Evolutionary conservation across 2,888 invertebrate species (phyloP).

Genomic region (Acrobasis consociella): DNA sequence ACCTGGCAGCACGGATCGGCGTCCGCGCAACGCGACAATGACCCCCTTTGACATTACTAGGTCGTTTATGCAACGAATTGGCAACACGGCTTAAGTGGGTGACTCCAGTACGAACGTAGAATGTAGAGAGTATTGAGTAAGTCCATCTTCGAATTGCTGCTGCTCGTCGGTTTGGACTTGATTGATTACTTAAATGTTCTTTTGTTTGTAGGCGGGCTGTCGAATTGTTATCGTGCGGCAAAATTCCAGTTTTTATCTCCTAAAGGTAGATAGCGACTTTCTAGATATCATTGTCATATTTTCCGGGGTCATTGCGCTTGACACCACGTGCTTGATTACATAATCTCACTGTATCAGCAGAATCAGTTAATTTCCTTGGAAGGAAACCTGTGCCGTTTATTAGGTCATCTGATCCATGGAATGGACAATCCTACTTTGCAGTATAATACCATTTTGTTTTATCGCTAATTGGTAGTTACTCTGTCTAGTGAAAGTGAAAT

Average conservation of each 20-base stretch:
- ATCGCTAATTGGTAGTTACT: conserved; percentile 41
- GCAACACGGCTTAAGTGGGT: conserved; percentile 63
- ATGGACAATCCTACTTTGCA: conserved; percentile 24
- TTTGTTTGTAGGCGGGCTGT: conserved; percentile 39
- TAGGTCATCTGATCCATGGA: conserved; percentile 40
- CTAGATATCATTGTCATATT: conserved; percentile 60
- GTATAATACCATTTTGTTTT: conserved; percentile 30
- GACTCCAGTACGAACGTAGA: conserved; percentile 56
- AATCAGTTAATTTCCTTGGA: conserved; percentile 37
- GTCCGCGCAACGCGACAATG: conserved; percentile 71
- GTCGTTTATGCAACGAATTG: conserved; percentile 78
- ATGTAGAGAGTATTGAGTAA: conserved; percentile 67
- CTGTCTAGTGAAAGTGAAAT: conserved; percentile 58
- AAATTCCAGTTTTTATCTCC: conserved; percentile 58
- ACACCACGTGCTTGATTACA: conserved; percentile 68
- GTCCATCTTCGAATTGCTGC: conserved; percentile 47
- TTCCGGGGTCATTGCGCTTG: conserved; percentile 65
- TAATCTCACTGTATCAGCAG: conserved; percentile 46
- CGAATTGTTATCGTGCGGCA: conserved; percentile 56
- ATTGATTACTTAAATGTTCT: conserved; percentile 46
- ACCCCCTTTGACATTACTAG: conserved; percentile 75
- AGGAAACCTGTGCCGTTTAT: conserved; percentile 40
- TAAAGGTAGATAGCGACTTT: conserved; percentile 59
- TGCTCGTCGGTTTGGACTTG: conserved; percentile 35
- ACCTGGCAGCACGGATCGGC: conserved; percentile 48